Base-by-base conservation (phyloP, 2,113 vertebrate species). In the Erythrocercus mccallii region DNA sequence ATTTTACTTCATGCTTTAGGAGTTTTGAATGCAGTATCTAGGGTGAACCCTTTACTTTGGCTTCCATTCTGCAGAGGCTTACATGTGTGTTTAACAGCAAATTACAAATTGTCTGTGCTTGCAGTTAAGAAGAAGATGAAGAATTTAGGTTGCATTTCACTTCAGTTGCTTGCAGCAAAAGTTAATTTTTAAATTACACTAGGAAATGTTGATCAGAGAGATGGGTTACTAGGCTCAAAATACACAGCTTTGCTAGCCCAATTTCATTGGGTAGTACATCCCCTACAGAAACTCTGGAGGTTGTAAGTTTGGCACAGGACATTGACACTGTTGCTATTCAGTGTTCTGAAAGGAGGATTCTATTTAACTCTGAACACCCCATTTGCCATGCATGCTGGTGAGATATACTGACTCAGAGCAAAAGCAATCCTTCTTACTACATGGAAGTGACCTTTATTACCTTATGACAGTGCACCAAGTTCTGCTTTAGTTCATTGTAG, bases 311-410 rank as follows among this genome's bases (percentile, higher is more conserved):
- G 80, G 51, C 51, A 48, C 4, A 62, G 38, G 7, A 20, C 0
- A 0, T 40, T 51, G 68, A 95, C 50, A 54, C 37, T 87, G 58
- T 28, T 77, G 62, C 50, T 82, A 74, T 64, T 96, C 92, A 92
- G 47, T 48, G 51, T 44, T 56, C 71, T 92, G 85, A 94, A 96
- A 83, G 93, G 60, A 93, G 71, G 60, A 72, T 81, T 88, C 64
- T 94, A 40, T 90, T 57, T 78, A 71, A 68, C 65, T 64, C 40
- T 53, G 71, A n/a, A 74, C 42, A 88, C 31, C 7, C 48, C 48
- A 68, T 90, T 92, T 93, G 57, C 40, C 28, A 3, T 27, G 40
- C 61, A 83, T 48, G 64, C 47, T 78, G 69, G 51, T 88, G 90
- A 88, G 90, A 83, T 72, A 48, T 2, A 83, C 56, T 2, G 6